Evolutionary conservation across 2,113 vertebrate species (phyloP).

Genomic region (Capreolus pygargus): DNA sequence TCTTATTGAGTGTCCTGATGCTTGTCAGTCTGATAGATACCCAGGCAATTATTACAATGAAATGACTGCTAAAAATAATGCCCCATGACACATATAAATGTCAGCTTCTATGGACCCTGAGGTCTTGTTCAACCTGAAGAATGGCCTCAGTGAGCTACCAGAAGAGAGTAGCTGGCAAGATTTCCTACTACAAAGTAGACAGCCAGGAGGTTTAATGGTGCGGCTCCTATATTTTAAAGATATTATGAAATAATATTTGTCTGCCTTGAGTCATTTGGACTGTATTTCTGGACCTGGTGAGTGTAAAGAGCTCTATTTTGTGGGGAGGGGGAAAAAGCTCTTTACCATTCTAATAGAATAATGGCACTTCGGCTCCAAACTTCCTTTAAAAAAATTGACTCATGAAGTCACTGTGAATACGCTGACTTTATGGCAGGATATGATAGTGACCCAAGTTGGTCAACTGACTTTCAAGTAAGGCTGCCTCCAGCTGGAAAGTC

Average conservation of each 20-base stretch:
- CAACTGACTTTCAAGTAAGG: not conserved
- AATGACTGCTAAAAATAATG: slow-evolving; percentile 17
- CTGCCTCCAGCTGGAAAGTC: not conserved
- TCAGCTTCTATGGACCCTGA: not conserved
- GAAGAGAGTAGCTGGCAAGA: slow-evolving; percentile 14
- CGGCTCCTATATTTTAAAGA: slow-evolving; percentile 27
- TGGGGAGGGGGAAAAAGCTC: not conserved
- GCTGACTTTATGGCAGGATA: not conserved
- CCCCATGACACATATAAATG: not conserved
- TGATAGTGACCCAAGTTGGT: not conserved
- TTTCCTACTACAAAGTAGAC: not conserved
- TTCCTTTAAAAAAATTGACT: not conserved
- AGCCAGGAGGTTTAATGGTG: slow-evolving; percentile 34
- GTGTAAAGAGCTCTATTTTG: not conserved
- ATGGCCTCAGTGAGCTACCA: not conserved
- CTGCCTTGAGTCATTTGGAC: slow-evolving; percentile 40
- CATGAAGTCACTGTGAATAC: not conserved
- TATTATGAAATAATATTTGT: slow-evolving; percentile 59
- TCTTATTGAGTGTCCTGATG: not conserved
- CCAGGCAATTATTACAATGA: not conserved
- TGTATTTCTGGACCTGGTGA: slow-evolving; percentile 12
- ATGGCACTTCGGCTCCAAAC: not conserved
- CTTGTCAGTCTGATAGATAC: slow-evolving; percentile 30
- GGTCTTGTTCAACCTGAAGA: not conserved
- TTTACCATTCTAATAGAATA: slow-evolving; percentile 16